phyloP scores from a whole-genome alignment of 2,797 vertebrate genomes.

The Xyrichtys novacula region DNA sequence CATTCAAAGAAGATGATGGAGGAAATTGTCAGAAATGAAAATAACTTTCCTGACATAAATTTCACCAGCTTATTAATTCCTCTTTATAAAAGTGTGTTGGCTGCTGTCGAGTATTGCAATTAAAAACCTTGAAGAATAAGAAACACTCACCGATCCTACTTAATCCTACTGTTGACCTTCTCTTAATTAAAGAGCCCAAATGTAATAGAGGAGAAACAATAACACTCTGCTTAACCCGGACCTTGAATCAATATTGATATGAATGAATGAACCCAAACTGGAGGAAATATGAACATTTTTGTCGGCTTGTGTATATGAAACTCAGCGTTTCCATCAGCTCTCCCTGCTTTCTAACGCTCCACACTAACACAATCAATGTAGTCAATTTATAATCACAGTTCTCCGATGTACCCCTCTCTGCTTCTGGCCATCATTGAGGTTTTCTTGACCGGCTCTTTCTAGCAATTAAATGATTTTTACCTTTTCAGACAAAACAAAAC shows the following conservation, averaged over 20 bases:
- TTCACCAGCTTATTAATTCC: no score
- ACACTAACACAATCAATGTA: conserved; percentile 19
- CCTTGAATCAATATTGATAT: conserved; percentile 26
- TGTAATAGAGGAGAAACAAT: conserved; percentile 32
- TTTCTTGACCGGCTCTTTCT: conserved; percentile 2
- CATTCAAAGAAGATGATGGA: no score
- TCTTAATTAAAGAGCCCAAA: conserved; percentile 27
- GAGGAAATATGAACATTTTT: conserved; percentile 8
- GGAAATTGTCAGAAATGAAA: no score
- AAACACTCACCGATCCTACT: no score
- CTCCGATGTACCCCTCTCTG: neutral
- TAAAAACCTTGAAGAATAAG: no score
- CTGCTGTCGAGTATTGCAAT: neutral
- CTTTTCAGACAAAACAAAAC: conserved; percentile 6
- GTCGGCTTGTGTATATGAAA: neutral
- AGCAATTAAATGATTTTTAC: neutral
- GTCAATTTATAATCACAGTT: conserved; percentile 3
- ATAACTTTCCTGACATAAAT: no score
- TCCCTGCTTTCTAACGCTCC: neutral
- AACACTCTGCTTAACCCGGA: conserved; percentile 19
- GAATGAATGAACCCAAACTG: conserved; percentile 17
- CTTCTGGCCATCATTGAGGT: conserved; percentile 9
- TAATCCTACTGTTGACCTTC: no score
- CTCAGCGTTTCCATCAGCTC: neutral
- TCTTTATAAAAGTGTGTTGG: neutral